Conservation (phyloP, 2,888 invertebrate genomes). For the Gastrophysa polygoni region DNA sequence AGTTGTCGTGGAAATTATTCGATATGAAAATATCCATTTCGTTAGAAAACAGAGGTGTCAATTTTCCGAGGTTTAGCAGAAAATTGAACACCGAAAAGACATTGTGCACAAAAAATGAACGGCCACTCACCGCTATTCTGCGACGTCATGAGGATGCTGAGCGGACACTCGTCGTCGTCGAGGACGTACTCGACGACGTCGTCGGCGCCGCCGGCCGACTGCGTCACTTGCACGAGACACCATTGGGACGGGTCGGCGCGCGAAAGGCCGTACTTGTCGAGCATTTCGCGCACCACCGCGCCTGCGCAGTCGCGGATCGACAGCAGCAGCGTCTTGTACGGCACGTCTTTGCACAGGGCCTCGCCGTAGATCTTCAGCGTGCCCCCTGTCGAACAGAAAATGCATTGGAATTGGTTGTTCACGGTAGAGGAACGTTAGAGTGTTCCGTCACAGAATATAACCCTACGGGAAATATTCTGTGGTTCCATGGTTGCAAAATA, state of each 20-base stretch:
- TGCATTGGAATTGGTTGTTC: constrained; percentile 6
- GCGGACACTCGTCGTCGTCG: constrained; percentile 96
- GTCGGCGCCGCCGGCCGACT: constrained; percentile 64
- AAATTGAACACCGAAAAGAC: no score
- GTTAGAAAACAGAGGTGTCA: no score
- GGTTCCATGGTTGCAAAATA: no score
- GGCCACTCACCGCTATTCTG: constrained; percentile 85
- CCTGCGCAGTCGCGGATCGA: constrained; percentile 93
- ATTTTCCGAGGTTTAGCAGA: no score
- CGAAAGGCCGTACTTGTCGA: constrained; percentile 94
- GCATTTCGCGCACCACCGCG: constrained; percentile 92
- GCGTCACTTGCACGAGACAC: constrained; percentile 90
- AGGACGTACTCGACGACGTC: constrained; percentile 88
- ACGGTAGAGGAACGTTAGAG: no score
- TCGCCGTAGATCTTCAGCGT: constrained; percentile 96
- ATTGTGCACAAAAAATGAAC: no score
- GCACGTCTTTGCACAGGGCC: constrained; percentile 93
- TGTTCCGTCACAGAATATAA: no score
- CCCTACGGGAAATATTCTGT: no score
- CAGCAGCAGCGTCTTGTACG: constrained; percentile 95
- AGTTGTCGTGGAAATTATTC: no score
- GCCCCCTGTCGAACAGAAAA: constrained; percentile 65
- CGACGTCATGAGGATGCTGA: constrained; percentile 92
- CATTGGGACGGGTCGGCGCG: constrained; percentile 89
- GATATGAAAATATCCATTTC: no score